Conservation (phyloP, 2,113 vertebrate species). For the Donacobius atricapilla region DNA sequence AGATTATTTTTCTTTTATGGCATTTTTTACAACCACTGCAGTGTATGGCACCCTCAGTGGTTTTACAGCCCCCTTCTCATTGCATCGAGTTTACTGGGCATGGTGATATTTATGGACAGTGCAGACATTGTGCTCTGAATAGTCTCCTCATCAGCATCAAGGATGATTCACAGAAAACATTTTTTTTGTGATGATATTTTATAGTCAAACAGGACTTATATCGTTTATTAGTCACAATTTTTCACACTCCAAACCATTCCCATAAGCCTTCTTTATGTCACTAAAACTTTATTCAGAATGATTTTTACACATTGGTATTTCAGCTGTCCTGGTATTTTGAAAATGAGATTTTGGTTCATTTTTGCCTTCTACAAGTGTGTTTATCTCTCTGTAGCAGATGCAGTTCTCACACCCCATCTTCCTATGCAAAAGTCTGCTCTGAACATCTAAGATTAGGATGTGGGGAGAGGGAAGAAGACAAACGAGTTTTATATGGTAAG, state of each 20-base stretch:
- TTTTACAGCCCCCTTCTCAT: conserved; percentile 36
- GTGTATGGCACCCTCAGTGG: neutral
- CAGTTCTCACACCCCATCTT: neutral
- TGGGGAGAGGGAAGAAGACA: neutral
- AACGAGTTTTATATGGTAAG: neutral
- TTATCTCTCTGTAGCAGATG: neutral
- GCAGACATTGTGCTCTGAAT: neutral
- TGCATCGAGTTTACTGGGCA: conserved; percentile 41
- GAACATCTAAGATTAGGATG: neutral
- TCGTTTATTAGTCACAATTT: conserved; percentile 45
- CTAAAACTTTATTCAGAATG: neutral
- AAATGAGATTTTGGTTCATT: neutral
- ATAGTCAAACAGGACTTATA: conserved; percentile 41
- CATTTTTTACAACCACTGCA: conserved; percentile 24
- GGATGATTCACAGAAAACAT: neutral
- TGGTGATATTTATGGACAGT: conserved; percentile 36
- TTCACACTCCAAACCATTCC: neutral
- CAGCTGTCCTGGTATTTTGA: neutral
- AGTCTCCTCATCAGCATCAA: neutral
- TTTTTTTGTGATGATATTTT: conserved; percentile 39
- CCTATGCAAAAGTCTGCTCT: neutral
- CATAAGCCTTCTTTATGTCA: neutral
- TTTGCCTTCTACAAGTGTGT: neutral
- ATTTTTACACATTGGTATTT: neutral
- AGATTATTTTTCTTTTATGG: neutral